Base-by-base conservation (phyloP, 2,888 invertebrate genomes). In the Arctia plantaginis region DNA sequence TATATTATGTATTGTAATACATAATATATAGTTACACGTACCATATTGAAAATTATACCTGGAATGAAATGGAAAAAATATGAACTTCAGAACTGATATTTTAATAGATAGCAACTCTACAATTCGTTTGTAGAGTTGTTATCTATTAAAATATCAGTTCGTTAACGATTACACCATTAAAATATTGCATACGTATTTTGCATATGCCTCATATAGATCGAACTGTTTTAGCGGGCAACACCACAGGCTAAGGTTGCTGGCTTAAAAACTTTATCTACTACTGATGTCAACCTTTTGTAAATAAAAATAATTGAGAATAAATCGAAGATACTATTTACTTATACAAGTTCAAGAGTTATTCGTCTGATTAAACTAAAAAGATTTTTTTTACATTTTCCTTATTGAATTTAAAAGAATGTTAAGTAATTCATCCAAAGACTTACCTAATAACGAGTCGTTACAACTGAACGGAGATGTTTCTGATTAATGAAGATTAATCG, bases 401-500 rank as follows among this genome's bases (percentile, higher is more conserved):
- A 65, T 71, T 65, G 33, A 74, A 73, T 73, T 47, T 66, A 70
- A 69, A 71, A 27, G 18, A 71, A 69, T 73, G 59, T 70, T 23
- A 27, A 51, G 74, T 70, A 81, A 83, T 86, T 85, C 81, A 84
- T 84, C 77, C 79, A 73, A 82, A 83, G 83, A 80, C 81, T 85
- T 78, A 85, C 86, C 85, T 91, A 91, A 92, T 92, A 90, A 90
- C 89, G 84, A 90, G 90, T 90, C 90, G 88, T 92, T 92, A 90
- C 86, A 88, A 89, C 90, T 89, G 88, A 89, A 89, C 88, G 89
- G 85, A 88, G 80, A 88, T 87, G 82, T 87, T 86, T 83, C 82
- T 89, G 89, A 91, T 91, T 91, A 91, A 93, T 92, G 89, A 91
- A 91, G 90, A 92, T 91, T 90, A 90, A 93, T 93, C 82, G 80